Conservation (phyloP, 2,113 vertebrate genomes). For the Melierax canorus region DNA sequence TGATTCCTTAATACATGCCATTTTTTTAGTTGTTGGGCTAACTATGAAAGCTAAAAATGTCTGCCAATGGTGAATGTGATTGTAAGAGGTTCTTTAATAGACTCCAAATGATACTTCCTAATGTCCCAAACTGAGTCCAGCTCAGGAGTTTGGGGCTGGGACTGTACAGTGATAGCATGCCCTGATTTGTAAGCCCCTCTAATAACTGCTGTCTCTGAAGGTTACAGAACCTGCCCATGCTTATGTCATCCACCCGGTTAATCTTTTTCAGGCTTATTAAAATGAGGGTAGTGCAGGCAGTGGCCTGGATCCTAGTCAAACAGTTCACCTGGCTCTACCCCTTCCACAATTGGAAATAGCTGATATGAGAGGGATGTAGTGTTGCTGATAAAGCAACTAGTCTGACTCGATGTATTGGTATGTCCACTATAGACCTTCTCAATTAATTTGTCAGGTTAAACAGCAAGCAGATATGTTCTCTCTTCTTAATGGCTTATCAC, state of each 20-base stretch:
- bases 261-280: not conserved
- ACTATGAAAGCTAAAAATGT: conserved; percentile 5
- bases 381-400: not conserved
- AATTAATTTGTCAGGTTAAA: not conserved
- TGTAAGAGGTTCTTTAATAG: conserved; percentile 61
- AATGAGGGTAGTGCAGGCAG: not conserved
- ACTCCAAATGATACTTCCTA: conserved; percentile 2
- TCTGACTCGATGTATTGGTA: not conserved
- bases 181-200: not conserved
- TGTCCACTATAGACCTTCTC: not conserved
- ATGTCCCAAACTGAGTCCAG: not conserved
- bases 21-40: conserved; percentile 33
- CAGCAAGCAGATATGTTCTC: not conserved
- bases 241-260: not conserved
- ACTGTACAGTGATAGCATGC: not conserved
- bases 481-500: not conserved
- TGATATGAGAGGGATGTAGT: not conserved
- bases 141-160: not conserved
- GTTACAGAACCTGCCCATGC: not conserved
- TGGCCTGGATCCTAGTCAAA: not conserved
- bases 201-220: not conserved
- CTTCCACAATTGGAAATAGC: not conserved
- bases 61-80: conserved; percentile 47
- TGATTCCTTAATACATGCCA: conserved; percentile 56
- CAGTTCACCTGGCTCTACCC: not conserved